These are phyloP conservation scores for Astropecten irregularis DNA, from an alignment of 53 echinoderm and acorn worm species.

Conservation along the genomic window DNA sequence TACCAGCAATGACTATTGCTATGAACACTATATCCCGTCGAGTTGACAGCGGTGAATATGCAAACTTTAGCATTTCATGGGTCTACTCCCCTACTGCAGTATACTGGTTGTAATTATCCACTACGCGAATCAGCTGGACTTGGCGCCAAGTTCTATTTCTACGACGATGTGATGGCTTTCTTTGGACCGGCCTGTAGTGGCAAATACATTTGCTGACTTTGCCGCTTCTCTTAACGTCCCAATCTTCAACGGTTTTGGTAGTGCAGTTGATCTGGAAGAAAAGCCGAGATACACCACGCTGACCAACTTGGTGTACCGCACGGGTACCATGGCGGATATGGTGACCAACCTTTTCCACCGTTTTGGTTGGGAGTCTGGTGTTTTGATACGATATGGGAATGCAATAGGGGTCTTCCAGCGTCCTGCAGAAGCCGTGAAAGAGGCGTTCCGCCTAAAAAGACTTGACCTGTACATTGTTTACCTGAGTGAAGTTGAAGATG, in stretches of 20 bases:
- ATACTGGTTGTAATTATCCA: slow-evolving; percentile 24
- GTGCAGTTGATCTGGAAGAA: slow-evolving; percentile 42
- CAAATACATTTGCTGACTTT: slow-evolving; percentile 66
- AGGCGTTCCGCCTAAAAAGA: background rate
- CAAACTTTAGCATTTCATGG: slow-evolving; percentile 58
- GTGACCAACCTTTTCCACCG: background rate
- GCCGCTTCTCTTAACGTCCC: slow-evolving; percentile 70
- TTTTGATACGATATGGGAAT: background rate
- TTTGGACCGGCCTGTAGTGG: slow-evolving; percentile 83
- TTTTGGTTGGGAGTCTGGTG: background rate
- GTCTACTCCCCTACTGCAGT: too few species aligned
- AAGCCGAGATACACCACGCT: slow-evolving; percentile 57
- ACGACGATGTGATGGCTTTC: slow-evolving; percentile 49
- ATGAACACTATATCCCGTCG: slow-evolving; percentile 59
- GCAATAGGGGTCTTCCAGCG: background rate
- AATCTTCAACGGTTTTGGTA: slow-evolving; percentile 52
- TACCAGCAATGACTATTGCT: slow-evolving; percentile 58
- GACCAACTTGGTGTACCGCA: slow-evolving; percentile 17
- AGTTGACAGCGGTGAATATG: slow-evolving; percentile 54
- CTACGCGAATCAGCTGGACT: background rate
- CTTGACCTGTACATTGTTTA: background rate
- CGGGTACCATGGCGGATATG: slow-evolving; percentile 5
- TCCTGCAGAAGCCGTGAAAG: background rate
- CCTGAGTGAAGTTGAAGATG: background rate
- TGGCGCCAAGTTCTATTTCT: slow-evolving; percentile 51